These are phyloP conservation scores for Drosophila mulleri DNA, from an alignment of 2,888 invertebrate genomes.

Conservation along the genomic window DNA sequence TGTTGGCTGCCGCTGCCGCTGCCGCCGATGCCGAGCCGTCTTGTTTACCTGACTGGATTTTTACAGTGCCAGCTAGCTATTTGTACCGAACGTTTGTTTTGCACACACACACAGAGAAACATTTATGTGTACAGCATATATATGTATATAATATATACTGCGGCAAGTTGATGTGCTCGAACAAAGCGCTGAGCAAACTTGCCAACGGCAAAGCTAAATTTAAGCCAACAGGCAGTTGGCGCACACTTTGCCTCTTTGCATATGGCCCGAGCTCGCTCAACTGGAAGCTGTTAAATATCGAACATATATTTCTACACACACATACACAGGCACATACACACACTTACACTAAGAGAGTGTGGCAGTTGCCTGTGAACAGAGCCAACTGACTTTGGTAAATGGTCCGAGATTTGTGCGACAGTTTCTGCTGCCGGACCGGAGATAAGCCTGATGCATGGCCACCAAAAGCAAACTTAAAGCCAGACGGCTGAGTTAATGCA, in stretches of 20 bases:
- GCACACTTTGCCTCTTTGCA: constrained; percentile 62
- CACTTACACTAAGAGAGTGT: neutral
- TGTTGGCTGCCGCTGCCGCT: constrained; percentile 14
- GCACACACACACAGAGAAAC: constrained; percentile 30
- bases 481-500: constrained; percentile 27
- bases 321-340: constrained; percentile 15
- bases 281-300: constrained; percentile 78
- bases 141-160: constrained; percentile 29
- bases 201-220: constrained; percentile 63
- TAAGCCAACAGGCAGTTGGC: constrained; percentile 64
- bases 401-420: constrained; percentile 72
- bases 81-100: constrained; percentile 56
- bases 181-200: constrained; percentile 62
- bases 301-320: constrained; percentile 58
- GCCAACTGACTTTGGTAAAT: constrained; percentile 62
- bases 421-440: constrained; percentile 45
- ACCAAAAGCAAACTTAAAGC: constrained; percentile 31
- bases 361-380: constrained; percentile 17
- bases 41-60: constrained; percentile 72
- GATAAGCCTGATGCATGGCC: constrained; percentile 73
- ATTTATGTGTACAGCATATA: constrained; percentile 7
- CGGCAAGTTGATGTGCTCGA: constrained; percentile 52
- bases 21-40: neutral
- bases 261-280: constrained; percentile 49
- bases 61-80: constrained; percentile 63